Evolutionary conservation across 2,113 vertebrate genomes (phyloP), one percentile per base, ranked within the genome.

Genomic region (Maccullochella peelii): DNA sequence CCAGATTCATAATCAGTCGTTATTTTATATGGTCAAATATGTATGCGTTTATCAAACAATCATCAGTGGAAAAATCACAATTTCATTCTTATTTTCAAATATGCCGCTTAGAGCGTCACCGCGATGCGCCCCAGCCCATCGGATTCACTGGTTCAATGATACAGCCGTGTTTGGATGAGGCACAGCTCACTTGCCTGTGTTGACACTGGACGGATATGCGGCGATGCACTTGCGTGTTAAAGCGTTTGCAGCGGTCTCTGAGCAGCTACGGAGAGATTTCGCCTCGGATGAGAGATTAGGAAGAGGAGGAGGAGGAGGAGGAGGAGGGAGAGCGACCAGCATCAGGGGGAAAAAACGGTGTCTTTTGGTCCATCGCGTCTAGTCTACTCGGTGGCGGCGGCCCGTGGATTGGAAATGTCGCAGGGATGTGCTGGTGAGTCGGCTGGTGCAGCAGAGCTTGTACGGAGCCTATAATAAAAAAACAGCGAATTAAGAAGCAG

Each of bases 371-470:
- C 77, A 50, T 83, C 80, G 77, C 77, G 54, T 86, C 77, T 58
- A 0, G 54, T 84, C 77, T 58, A 0, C 65, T 77, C 57, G 73
- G 78, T 80, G 79, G 70, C 82, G 70, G 87, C 77, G 92, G 87
- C 91, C 93, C 89, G 83, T 81, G 18, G 79, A 49, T 94, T 94
- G 89, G 57, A 90, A 81, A 73, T 69, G 89, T 89, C 88, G 92
- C 86, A 83, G 87, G 88, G 78, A 94, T 71, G 87, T 62, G 84
- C 73, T 86, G 93, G 91, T 94, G 90, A 94, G 94, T 93, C 63
- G 38, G 67, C 62, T 44, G 71, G 23, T 67, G 81, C 73, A 21
- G 70, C 71, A n/a, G 62, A 47, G 67, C 70, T 73, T 27, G 61
- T 1, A 5, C 65, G 30, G 33, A 61, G 54, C 21, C 12, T 10